Conservation (phyloP, 2,113 vertebrate species). For the Psammodynastes pulverulentus region DNA sequence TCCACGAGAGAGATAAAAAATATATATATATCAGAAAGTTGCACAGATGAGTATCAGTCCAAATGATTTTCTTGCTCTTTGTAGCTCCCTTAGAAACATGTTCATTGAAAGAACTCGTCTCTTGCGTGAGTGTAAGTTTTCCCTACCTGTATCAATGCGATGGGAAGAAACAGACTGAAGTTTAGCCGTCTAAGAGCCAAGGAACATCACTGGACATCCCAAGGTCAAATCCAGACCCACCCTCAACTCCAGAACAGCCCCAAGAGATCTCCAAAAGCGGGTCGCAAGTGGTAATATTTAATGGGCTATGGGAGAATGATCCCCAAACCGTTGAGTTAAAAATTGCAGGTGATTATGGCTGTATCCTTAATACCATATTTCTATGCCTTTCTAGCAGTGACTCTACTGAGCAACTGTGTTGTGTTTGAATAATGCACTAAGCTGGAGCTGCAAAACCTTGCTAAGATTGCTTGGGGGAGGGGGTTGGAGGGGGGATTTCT, state of each 20-base stretch:
- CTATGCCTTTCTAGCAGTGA: no score
- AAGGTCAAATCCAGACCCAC: neutral
- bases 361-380: no score
- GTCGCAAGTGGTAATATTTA: neutral
- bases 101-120: neutral
- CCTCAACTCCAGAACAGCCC: neutral
- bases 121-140: neutral
- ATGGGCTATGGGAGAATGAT: neutral
- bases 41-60: neutral
- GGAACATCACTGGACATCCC: neutral
- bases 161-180: neutral
- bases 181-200: neutral
- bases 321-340: neutral
- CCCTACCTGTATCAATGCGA: neutral
- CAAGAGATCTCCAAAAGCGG: neutral
- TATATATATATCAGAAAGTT: neutral
- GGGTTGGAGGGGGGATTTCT: no score
- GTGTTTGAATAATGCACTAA: no score
- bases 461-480: no score
- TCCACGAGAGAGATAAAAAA: neutral
- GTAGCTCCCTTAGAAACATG: neutral
- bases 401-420: no score
- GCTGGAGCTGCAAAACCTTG: no score
- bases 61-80: neutral
- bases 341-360: neutral